A percentile compares a stretch with the other conserved stretches of the same genome.
These are phyloP conservation scores for Eulemur coronatus DNA, from an alignment of 2,797 vertebrate genomes.

Conservation along the genomic window DNA sequence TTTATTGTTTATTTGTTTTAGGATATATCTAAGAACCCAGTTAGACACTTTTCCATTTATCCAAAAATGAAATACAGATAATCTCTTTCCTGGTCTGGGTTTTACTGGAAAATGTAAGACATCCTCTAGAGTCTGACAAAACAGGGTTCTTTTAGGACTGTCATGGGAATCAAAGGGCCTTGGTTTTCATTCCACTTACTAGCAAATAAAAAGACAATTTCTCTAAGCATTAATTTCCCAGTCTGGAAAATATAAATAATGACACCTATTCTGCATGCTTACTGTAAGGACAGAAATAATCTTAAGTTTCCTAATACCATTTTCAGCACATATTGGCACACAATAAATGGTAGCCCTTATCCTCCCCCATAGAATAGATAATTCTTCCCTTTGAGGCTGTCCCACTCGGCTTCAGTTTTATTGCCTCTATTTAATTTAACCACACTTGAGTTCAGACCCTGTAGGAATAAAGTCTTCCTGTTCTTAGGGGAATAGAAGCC, in stretches of 20 bases:
- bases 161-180: neutral
- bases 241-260: neutral
- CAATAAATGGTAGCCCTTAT: neutral
- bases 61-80: neutral
- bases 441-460: neutral
- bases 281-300: neutral
- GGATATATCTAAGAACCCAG: neutral
- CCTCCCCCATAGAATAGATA: neutral
- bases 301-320: neutral
- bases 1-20: neutral
- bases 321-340: slow-evolving; percentile 3
- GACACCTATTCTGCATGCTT: neutral
- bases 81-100: neutral
- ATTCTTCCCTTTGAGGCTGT: neutral
- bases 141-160: neutral
- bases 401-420: neutral
- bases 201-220: slow-evolving; percentile 36
- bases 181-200: neutral
- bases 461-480: neutral
- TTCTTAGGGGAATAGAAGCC: neutral
- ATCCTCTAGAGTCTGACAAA: neutral
- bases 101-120: slow-evolving; percentile 39
- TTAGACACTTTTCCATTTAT: neutral
- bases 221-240: neutral
- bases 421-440: neutral